Evolutionary conservation across 2,113 vertebrate genomes (phyloP).

Genomic region (Sturnira hondurensis): DNA sequence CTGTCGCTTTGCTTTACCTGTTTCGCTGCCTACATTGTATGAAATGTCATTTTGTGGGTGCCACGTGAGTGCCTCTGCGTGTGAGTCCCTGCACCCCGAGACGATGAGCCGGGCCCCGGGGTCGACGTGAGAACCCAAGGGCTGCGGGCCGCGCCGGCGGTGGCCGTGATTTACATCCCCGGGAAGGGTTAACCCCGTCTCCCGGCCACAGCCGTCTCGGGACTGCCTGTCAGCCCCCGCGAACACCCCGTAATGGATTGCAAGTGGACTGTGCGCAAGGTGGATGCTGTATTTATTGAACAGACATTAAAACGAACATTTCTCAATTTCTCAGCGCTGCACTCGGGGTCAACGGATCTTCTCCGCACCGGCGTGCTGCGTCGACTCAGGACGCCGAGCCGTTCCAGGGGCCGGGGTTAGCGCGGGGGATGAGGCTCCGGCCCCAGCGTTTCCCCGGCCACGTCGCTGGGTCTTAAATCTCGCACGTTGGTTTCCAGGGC

Average conservation of each 20-base stretch:
- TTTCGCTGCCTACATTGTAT: background rate
- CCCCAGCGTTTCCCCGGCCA: constrained; percentile 84
- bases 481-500: constrained; percentile 77
- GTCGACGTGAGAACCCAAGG: constrained; percentile 76
- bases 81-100: background rate
- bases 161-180: constrained; percentile 78
- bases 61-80: background rate
- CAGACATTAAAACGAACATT: constrained; percentile 96
- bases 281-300: constrained; percentile 95
- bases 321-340: constrained; percentile 91
- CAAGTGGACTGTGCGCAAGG: constrained; percentile 91
- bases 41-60: background rate
- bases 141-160: constrained; percentile 69
- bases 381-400: constrained; percentile 88
- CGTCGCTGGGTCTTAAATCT: constrained; percentile 83
- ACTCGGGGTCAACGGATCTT: constrained; percentile 95
- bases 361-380: constrained; percentile 90
- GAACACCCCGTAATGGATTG: constrained; percentile 93
- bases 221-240: constrained; percentile 90
- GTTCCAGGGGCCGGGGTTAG: constrained; percentile 81
- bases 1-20: background rate
- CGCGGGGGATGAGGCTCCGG: constrained; percentile 88
- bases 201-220: constrained; percentile 88
- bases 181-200: constrained; percentile 92
- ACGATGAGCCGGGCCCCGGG: background rate